Evolutionary conservation across 2,888 invertebrate species (phyloP).

Genomic region (Heliothis peltigera): DNA sequence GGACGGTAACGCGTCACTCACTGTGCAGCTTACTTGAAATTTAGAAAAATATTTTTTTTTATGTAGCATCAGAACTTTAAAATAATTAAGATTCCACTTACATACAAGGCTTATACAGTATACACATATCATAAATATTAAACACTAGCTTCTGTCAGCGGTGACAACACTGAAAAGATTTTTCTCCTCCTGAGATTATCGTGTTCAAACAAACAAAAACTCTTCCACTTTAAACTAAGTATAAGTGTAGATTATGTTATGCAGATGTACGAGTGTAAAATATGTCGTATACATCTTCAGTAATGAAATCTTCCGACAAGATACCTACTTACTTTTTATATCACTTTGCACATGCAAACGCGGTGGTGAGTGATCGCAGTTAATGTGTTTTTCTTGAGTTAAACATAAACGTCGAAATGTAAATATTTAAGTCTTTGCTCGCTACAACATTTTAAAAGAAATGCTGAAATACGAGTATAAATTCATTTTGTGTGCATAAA

Average conservation of each 20-base stretch:
- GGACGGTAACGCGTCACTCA: constrained; percentile 2
- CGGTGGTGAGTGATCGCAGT: constrained; percentile 35
- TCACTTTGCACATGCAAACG: constrained; percentile 52
- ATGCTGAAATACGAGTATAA: constrained; percentile 11
- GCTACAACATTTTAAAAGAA: constrained; percentile 34
- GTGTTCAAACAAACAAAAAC: too few species aligned
- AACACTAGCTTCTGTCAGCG: too few species aligned
- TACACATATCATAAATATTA: constrained; percentile 16
- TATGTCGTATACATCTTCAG: constrained; percentile 22
- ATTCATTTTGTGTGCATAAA: constrained; percentile 15
- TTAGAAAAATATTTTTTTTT: constrained; percentile 5
- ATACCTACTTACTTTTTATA: constrained; percentile 38
- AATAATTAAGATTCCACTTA: too few species aligned
- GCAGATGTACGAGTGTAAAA: constrained; percentile 17
- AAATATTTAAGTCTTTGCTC: constrained; percentile 43
- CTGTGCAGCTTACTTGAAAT: not conserved
- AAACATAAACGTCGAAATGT: constrained; percentile 46
- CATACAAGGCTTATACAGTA: not conserved
- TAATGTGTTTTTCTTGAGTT: constrained; percentile 39
- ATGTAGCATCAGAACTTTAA: too few species aligned
- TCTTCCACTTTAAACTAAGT: too few species aligned
- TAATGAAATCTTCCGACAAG: constrained; percentile 20
- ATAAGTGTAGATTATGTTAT: not conserved
- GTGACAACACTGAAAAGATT: too few species aligned
- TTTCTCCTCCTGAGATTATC: too few species aligned